phyloP scores from a whole-genome alignment of 2,888 invertebrate species.

The Standfussiana lucernea region DNA sequence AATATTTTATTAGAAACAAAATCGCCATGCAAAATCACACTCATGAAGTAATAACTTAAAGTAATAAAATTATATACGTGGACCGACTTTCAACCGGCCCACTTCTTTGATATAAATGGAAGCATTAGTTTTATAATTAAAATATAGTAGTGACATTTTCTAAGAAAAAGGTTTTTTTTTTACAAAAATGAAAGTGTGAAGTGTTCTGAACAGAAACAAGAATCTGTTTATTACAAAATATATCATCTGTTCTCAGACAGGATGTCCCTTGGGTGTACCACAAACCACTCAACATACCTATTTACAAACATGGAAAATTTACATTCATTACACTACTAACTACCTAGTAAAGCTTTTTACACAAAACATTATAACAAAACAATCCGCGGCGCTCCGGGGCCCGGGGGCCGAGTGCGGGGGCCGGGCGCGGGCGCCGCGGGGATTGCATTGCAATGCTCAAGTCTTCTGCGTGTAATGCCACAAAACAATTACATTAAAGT shows the following conservation, averaged over 20 bases:
- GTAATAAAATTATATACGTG: constrained; percentile 86
- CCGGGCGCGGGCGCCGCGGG: constrained; percentile 70
- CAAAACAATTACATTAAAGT: constrained; percentile 85
- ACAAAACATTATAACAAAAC: constrained; percentile 88
- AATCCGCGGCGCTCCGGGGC: constrained; percentile 74
- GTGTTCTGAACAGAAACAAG: constrained; percentile 73
- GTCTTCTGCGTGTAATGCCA: constrained; percentile 89
- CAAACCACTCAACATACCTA: constrained; percentile 84
- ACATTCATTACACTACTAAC: constrained; percentile 85
- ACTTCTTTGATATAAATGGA: constrained; percentile 91
- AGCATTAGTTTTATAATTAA: constrained; percentile 90
- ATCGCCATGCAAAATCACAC: constrained; percentile 90
- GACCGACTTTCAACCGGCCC: constrained; percentile 88
- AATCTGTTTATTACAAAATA: constrained; percentile 68
- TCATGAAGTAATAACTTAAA: constrained; percentile 86
- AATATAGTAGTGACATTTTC: constrained; percentile 78
- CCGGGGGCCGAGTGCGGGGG: constrained; percentile 53
- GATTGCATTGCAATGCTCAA: constrained; percentile 89
- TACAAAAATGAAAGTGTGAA: constrained; percentile 70
- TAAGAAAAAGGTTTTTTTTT: constrained; percentile 67
- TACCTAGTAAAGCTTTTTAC: constrained; percentile 90
- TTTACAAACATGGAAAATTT: constrained; percentile 86
- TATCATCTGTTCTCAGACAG: constrained; percentile 63
- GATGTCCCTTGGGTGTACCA: constrained; percentile 69
- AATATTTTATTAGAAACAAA: constrained; percentile 86